Conservation (phyloP, 2,113 vertebrate species). For the Sterrhoptilus dennistouni region DNA sequence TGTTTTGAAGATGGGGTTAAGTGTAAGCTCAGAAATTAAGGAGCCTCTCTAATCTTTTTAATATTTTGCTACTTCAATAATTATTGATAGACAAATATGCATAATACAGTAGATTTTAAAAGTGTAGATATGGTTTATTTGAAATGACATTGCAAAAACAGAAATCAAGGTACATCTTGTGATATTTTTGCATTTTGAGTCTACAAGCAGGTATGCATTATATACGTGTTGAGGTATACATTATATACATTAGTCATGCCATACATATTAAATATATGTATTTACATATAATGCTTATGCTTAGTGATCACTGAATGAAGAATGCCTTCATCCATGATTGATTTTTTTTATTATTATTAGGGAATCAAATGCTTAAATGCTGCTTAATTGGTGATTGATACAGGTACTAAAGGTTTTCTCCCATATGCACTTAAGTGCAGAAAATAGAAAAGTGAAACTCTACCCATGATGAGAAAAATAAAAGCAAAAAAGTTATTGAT, state of each 20-base stretch:
- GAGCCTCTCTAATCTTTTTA: conserved; percentile 1
- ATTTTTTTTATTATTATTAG: not conserved
- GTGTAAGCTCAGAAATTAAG: conserved; percentile 8
- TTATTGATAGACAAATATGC: conserved; percentile 17
- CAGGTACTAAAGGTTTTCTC: not conserved
- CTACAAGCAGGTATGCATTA: not conserved
- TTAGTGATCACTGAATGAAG: not conserved
- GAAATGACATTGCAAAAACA: not conserved
- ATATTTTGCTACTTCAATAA: conserved; percentile 37
- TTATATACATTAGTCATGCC: not conserved
- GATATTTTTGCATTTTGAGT: not conserved
- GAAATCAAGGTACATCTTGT: not conserved
- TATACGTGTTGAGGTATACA: not conserved
- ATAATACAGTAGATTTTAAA: not conserved
- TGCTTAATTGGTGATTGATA: not conserved
- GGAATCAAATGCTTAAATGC: not conserved
- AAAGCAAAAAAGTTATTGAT: not conserved
- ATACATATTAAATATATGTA: not conserved
- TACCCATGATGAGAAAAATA: not conserved
- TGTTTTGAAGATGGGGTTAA: conserved; percentile 38
- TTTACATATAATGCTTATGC: not conserved
- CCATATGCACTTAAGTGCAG: not conserved
- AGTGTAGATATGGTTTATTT: not conserved
- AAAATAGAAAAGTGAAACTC: not conserved
- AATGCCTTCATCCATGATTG: not conserved